Percentiles rank a stretch among this genome's conserved stretches.
Conservation (phyloP, 2,797 vertebrate species). For the Malurus splendens region DNA sequence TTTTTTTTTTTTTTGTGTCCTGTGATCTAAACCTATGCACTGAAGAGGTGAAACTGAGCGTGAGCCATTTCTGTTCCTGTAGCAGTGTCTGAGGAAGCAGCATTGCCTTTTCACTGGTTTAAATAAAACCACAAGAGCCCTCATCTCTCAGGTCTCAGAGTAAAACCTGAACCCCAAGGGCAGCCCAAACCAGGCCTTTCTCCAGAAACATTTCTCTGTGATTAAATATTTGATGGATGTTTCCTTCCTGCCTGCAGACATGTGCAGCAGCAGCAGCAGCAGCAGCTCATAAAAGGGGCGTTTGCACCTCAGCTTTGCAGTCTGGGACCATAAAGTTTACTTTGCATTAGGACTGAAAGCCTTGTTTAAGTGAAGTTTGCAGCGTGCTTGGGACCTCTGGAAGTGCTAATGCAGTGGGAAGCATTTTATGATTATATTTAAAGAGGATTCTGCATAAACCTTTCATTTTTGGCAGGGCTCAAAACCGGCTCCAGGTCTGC, state of each 20-base stretch:
- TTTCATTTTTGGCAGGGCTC: not conserved
- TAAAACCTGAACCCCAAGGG: not conserved
- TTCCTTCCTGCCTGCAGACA: slow-evolving; percentile 25
- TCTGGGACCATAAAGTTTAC: not conserved
- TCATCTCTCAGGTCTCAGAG: not conserved
- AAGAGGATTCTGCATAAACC: not conserved
- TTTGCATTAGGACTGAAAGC: not conserved
- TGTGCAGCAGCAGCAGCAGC: not conserved
- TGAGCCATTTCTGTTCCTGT: not conserved
- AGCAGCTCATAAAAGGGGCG: slow-evolving; percentile 23
- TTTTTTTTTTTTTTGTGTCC: not conserved
- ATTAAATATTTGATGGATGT: not conserved
- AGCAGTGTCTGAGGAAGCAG: not conserved
- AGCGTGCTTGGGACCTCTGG: not conserved
- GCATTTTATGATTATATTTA: not conserved
- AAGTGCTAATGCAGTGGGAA: not conserved
- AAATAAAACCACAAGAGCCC: not conserved
- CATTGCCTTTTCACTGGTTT: not conserved
- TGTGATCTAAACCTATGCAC: not conserved
- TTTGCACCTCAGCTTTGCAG: slow-evolving; percentile 30
- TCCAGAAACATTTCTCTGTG: not conserved
- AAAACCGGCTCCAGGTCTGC: not conserved
- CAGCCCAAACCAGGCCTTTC: not conserved
- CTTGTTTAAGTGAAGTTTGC: not conserved
- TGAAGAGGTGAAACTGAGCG: not conserved